A percentile compares a stretch with the other conserved stretches of the same genome.
Evolutionary conservation across 2,113 vertebrate genomes (phyloP).

Genomic region (Nesoenas mayeri): DNA sequence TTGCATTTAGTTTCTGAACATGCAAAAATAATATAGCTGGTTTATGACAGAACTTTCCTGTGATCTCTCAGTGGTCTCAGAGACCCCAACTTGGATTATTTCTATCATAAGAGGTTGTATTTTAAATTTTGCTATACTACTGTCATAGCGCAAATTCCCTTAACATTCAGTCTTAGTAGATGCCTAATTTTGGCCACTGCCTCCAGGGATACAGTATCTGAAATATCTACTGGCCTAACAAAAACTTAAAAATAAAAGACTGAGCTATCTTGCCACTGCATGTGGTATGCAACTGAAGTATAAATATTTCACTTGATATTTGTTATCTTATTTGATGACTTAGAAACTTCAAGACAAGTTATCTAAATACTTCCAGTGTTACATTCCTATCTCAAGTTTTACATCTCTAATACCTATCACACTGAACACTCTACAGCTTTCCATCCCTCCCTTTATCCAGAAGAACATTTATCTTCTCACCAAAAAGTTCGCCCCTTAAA

Average conservation of each 20-base stretch:
- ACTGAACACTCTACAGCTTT: neutral
- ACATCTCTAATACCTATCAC: neutral
- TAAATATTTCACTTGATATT: slow-evolving; percentile 30
- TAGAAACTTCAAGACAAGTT: slow-evolving; percentile 29
- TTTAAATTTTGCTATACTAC: neutral
- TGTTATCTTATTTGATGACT: slow-evolving; percentile 27
- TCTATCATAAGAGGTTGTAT: neutral
- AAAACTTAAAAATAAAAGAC: neutral
- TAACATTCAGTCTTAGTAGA: neutral
- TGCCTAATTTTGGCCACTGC: neutral
- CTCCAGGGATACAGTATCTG: neutral
- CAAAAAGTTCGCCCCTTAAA: neutral
- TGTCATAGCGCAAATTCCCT: neutral
- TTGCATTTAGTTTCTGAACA: neutral
- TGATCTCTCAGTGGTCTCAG: neutral
- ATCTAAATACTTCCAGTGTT: neutral
- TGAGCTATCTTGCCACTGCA: neutral
- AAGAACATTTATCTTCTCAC: neutral
- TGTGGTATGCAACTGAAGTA: neutral
- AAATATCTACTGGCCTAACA: neutral
- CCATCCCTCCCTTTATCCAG: neutral
- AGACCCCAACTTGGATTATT: neutral
- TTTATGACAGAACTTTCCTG: neutral
- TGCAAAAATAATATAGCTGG: neutral
- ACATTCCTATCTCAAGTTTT: neutral